Evolutionary conservation across 2,888 invertebrate species (phyloP), one percentile per base, ranked within the genome.

Genomic region (Conops quadrifasciatus): DNA sequence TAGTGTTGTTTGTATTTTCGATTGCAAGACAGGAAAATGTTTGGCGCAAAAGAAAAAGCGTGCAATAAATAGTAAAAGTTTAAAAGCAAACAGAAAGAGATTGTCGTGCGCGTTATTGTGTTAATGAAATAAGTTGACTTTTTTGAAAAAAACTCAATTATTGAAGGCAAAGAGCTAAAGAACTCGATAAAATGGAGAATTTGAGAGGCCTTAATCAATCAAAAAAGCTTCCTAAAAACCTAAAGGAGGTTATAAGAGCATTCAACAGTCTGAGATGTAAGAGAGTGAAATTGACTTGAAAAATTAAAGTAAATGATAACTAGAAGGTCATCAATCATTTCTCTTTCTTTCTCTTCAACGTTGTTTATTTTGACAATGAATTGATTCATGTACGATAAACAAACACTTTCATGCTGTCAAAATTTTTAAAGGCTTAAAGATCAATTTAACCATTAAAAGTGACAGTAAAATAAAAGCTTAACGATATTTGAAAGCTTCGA

Each of bases 21-120:
- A 56, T 56, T 24, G 56, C 13, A 24, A 24, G 26, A 21, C 56
- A 56, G 2, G 24, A 9, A 56, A 7, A 56, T 9, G n/a, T 26
- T 26, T 15, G 28, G 15, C 28, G 19, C 28, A 56, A 56, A 24
- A 56, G 15, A 56, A 19, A 24, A 26, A 26, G 56, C 28, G 56
- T 36, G 63, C 63, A 47, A 58, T 3, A 28, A 58, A 36, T 36
- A 36, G 58, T 26, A 28, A 58, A 58, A 9, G 24, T 56, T 58
- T 26, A 58, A 26, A 58, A 58, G 24, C 11, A 58, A 47, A 36
- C 36, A 30, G 15, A 63, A 47, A 47, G 16, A 45, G 24, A 16
- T 45, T 63, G 47, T n/a, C n/a, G n/a, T 15, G 26, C 13, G 24
- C 16, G 47, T 63, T 45, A 47, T 45, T 63, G 45, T 47, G 63